Base-by-base conservation (phyloP, 2,113 vertebrate genomes). In the Sylvicapra grimmia region DNA sequence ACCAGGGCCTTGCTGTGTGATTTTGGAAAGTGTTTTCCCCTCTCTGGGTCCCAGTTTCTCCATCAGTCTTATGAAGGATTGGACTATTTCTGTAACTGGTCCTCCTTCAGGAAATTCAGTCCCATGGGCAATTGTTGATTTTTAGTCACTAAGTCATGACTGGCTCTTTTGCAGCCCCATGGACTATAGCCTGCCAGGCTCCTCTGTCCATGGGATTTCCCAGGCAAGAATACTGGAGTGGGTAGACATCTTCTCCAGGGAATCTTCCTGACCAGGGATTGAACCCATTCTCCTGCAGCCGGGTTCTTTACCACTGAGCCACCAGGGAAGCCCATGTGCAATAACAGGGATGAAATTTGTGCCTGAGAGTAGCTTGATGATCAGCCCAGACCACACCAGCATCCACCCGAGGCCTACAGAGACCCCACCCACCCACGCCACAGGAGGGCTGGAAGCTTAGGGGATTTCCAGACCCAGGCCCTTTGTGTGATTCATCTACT, bases 1-100 rank as follows among this genome's bases (percentile, higher is more conserved):
- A n/a, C 18, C 9, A 0, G 9, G 2, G 51, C 14, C 54, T 18
- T 6, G 29, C 63, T 13, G 25, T 16, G 14, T 27, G 36, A 19
- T 9, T 29, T 47, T 25, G 36, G 58, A 33, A 6, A 14, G 8
- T 0, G 4, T 8, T 53, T 36, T n/a, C 8, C 47, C n/a, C 2
- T 19, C 80, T 63, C 27, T 13, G 51, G 3, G 29, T 36, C 12
- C 51, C 16, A 0, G 5, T 33, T 65, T 82, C 91, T 75, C 54
- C 3, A 13, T 47, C 27, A 8, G 29, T 54, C 53, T 44, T 59
- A 4, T 4, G 31, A 89, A 56, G 72, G 31, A 9, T 4, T 2
- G 23, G 31, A 19, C 65, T 3, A 10, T 19, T 36, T 9, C 44
- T 40, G 51, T 25, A 15, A 4, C 8, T 4, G 31, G 68, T 44